Evolutionary conservation across 2,888 invertebrate species (phyloP), one percentile per base, ranked within the genome.

Genomic region (Petrolisthes manimaculis): DNA sequence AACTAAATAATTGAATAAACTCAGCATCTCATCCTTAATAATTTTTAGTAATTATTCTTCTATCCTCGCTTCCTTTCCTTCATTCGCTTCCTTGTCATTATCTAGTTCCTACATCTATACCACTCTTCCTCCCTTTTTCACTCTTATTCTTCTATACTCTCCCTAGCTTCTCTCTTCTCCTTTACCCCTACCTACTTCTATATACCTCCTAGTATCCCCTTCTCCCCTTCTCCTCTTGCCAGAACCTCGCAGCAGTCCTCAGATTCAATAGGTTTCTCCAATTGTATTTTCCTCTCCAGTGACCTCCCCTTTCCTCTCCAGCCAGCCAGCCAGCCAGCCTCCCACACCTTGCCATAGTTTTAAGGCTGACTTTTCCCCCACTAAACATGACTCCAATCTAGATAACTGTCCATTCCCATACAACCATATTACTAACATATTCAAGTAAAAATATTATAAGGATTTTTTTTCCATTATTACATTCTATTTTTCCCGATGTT

Each of bases 241-340:
- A 54, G 53, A 8, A n/a, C 80, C 61, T 21, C 61, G 9, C 61
- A 4, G 18, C 61, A 80, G 80, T 80, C 80, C 83, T 83, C 83
- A 83, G 71, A 83, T 83, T 83, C 83, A 74, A 83, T 83, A 83
- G 83, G 74, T 80, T 53, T 51, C 82, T 53, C 83, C 83, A 83
- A 74, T 83, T 83, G 82, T 82, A 82, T 82, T 83, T 83, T 83
- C 83, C 83, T 71, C 83, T 74, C 55, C 83, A 83, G 74, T 71
- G 83, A 71, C 55, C 69, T 14, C 82, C 82, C 51, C 61, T 61
- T 53, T 18, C n/a, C n/a, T 51, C 82, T n/a, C 21, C 78, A 12
- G 37, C 54, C 69, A 37, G 67, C 81, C 56, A 56, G 67, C 24
- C 61, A 61, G 55, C 61, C 21, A n/a, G 18, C 37, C n/a, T n/a